Evolutionary conservation across 2,113 vertebrate species (phyloP).

Genomic region (Alosa alosa): DNA sequence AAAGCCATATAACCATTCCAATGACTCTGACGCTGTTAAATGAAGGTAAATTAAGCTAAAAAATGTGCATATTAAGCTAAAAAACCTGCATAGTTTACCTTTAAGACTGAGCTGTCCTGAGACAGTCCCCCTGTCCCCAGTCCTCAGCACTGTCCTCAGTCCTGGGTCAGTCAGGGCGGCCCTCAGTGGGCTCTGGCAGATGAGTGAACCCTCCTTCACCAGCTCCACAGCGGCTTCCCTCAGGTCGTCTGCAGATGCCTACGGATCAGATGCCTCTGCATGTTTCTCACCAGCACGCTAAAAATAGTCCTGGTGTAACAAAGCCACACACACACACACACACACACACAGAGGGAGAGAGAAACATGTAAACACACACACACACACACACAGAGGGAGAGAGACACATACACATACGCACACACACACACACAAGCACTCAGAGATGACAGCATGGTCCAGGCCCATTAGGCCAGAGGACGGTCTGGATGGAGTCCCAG

Average conservation of each 20-base stretch:
- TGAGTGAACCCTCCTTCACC: neutral
- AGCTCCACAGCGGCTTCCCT: neutral
- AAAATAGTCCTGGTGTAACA: neutral
- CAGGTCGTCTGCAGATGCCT: conserved; percentile 1
- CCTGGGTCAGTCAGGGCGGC: neutral
- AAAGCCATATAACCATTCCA: too few relatives aligned
- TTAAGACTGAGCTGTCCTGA: neutral
- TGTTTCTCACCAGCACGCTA: conserved; percentile 8
- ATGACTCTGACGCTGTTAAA: too few relatives aligned
- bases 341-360: neutral
- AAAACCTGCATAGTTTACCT: too few relatives aligned
- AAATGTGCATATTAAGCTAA: too few relatives aligned
- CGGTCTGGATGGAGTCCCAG: conserved; percentile 71
- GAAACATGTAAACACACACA: conserved; percentile 4
- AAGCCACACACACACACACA: neutral
- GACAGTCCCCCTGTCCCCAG: neutral
- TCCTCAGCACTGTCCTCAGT: neutral
- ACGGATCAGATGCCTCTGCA: conserved; percentile 5
- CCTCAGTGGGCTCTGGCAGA: neutral
- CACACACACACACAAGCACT: conserved; percentile 35
- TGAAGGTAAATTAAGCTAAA: too few relatives aligned
- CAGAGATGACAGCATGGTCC: conserved; percentile 47
- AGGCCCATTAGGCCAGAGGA: conserved; percentile 66
- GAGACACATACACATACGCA: neutral
- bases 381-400: conserved; percentile 3